phyloP scores from a whole-genome alignment of 2,797 vertebrate genomes.

The Chiroxiphia lanceolata region DNA sequence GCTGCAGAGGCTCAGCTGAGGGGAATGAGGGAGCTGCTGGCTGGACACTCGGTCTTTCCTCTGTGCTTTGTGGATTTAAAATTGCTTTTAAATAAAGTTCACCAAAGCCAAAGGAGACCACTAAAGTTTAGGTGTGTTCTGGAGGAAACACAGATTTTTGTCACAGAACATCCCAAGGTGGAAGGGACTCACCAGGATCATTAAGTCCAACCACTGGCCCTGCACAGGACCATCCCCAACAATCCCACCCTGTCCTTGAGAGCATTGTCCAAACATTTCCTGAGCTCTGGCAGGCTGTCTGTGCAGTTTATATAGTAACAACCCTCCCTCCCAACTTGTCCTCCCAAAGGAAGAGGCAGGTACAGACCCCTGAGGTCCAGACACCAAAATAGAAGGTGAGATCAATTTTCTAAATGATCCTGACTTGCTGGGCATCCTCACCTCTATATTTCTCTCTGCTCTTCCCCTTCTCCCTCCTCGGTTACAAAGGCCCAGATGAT shows the following conservation, averaged over 20 bases:
- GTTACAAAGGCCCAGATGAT: not conserved
- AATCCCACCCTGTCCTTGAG: not conserved
- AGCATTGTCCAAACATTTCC: rapidly evolving
- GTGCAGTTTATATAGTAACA: not conserved
- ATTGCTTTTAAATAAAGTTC: not conserved
- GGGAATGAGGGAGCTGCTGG: not conserved
- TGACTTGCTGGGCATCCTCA: not conserved
- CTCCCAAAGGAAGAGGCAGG: not conserved
- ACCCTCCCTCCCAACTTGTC: not conserved
- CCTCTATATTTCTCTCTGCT: not conserved
- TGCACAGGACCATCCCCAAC: not conserved
- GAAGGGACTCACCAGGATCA: not conserved
- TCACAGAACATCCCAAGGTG: not conserved
- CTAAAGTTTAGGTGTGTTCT: not conserved
- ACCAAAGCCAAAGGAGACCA: not conserved
- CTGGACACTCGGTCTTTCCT: not conserved
- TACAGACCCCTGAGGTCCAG: not conserved
- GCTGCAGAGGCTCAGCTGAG: not conserved
- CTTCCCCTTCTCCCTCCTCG: not conserved
- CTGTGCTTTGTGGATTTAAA: not conserved
- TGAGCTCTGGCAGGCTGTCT: not conserved
- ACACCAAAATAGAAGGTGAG: not conserved
- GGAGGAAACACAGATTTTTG: not conserved
- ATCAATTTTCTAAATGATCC: not conserved
- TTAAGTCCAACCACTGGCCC: not conserved